Base-by-base conservation (phyloP, 2,113 vertebrate genomes). In the Hemichromis elongatus region DNA sequence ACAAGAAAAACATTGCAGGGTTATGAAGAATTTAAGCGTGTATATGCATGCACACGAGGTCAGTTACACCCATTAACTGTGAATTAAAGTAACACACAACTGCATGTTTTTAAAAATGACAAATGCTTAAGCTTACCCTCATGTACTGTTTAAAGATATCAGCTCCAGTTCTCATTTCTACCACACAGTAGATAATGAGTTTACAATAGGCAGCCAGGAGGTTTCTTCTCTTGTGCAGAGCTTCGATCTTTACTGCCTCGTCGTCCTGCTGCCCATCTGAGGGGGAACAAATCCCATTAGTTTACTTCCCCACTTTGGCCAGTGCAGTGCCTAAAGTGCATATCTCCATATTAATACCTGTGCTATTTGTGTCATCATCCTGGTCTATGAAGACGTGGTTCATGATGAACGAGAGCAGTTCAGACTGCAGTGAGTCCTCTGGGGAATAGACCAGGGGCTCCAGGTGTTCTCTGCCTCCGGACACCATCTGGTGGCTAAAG, bases 121-220 rank as follows among this genome's bases (percentile, higher is more conserved):
- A 47, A 28, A 56, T 26, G 30, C 16, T 63, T 16, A 47, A 47
- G 59, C 93, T 93, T 94, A 99, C 99, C 97, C 99, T 97, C 98
- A 99, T 99, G 91, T 99, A 99, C 96, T 99, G 99, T 94, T 99
- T 99, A 93, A 99, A 99, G 95, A 99, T 98, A 93, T 99, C 98
- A 0, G 99, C 99, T 82, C 98, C 99, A 21, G 98, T 98, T 90
- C 97, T 99, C 97, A 99, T 99, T 93, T 99, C 98, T 86, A 99
- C 98, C 91, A 99, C 99, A 91, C 97, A 99, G 94, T 99, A 99
- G 86, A 99, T 98, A 95, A 99, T 99, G 57, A 99, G 96, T 94
- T 99, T 99, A 95, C 98, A 99, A 95, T 98, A 99, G 79, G 97
- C 99, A 87, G 99, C 99, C 86, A 99, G 96, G 56, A 99, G 97